Conservation (phyloP, 2,888 invertebrate genomes). For the Idaea straminata region DNA sequence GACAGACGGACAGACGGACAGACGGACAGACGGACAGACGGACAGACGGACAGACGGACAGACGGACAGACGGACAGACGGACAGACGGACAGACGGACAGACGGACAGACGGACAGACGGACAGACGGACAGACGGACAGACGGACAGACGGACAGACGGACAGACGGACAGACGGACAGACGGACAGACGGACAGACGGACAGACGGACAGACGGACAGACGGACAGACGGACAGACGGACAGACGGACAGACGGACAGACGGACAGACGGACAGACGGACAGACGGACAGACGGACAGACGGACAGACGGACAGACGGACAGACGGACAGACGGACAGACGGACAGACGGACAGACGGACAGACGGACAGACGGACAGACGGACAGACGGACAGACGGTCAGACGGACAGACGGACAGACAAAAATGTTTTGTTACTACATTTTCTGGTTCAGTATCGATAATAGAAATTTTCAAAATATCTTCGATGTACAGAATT, state of each 20-base stretch:
- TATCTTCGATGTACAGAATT: too few species aligned
- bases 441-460: too few species aligned
- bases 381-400: background rate
- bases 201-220: constrained; percentile 4
- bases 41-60: constrained; percentile 4
- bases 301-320: constrained; percentile 4
- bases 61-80: constrained; percentile 5
- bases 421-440: too few species aligned
- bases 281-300: constrained; percentile 3
- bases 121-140: constrained; percentile 3
- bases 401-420: background rate
- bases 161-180: constrained; percentile 4
- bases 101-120: constrained; percentile 5
- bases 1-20: constrained; percentile 4
- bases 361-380: constrained; percentile 3
- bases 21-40: constrained; percentile 4
- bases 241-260: background rate
- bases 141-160: constrained; percentile 4
- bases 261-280: constrained; percentile 3
- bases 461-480: too few species aligned
- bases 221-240: constrained; percentile 2
- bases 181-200: constrained; percentile 5
- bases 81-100: constrained; percentile 4
- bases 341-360: constrained; percentile 4
- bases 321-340: constrained; percentile 3